Percentiles rank a stretch among this genome's conserved stretches.
Evolutionary conservation across 2,113 vertebrate species (phyloP).

Genomic region (Eublepharis macularius): DNA sequence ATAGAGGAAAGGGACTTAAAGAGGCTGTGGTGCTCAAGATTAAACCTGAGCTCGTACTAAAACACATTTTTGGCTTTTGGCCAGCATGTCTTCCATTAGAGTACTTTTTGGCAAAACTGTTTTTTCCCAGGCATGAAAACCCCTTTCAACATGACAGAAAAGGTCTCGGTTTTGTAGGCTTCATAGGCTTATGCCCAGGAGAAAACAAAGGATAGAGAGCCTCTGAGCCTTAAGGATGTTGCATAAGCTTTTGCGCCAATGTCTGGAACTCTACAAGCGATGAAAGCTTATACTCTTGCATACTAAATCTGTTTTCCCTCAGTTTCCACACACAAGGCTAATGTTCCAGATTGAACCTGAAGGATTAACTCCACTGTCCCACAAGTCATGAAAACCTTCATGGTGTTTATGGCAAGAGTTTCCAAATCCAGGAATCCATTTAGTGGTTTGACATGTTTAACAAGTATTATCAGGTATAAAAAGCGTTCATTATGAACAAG

Average conservation of each 20-base stretch:
- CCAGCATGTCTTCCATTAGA: slow-evolving; percentile 53
- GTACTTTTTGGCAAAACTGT: slow-evolving; percentile 51
- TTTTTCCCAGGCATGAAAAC: slow-evolving; percentile 52
- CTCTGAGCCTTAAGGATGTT: background rate
- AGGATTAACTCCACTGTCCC: background rate
- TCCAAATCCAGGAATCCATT: background rate
- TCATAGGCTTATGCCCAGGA: background rate
- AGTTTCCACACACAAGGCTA: background rate
- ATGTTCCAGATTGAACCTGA: background rate
- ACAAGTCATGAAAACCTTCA: background rate
- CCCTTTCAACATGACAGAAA: slow-evolving; percentile 52
- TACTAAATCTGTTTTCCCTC: background rate
- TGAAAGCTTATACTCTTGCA: background rate
- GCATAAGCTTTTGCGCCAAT: background rate
- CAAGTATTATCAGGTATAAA: background rate
- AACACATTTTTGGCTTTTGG: slow-evolving; percentile 52
- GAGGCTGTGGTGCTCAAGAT: background rate
- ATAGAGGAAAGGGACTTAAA: background rate
- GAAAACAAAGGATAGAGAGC: slow-evolving; percentile 32
- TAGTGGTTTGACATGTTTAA: background rate
- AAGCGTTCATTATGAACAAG: too few species aligned
- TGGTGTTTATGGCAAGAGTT: background rate
- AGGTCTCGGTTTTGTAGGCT: background rate
- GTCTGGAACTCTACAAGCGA: background rate
- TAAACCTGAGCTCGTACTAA: slow-evolving; percentile 38